Base-by-base conservation (phyloP, 2,113 vertebrate species). In the Callithrix jacchus region DNA sequence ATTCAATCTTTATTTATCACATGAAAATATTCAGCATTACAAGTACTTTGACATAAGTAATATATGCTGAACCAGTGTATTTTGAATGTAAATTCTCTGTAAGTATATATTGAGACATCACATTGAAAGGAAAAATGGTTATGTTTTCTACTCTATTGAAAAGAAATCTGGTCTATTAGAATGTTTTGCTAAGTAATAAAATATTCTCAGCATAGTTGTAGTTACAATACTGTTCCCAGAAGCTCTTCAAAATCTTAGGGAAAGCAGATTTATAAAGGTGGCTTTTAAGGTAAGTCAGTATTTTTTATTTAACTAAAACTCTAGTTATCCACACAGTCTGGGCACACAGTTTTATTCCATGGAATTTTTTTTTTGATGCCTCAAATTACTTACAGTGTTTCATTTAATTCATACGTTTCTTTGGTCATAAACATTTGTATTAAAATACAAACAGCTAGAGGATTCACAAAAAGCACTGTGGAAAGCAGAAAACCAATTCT, bases 391-490 rank as follows among this genome's bases (percentile, higher is more conserved):
- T 88, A 47, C 25, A 30, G 23, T 86, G 61, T n/a, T 11, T 89
- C 49, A 81, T 93, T 79, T 97, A 96, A 96, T 97, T 32, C 77
- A 16, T 73, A 32, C 52, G 49, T 96, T 97, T 45, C 52, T 96
- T 97, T 73, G 84, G 6, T 37, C 61, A 32, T 47, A 97, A 96
- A 91, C 1, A 93, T 14, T 18, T 1, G 90, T n/a, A 87, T 96
- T 96, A 97, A 97, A 77, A 96, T 93, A 90, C 8, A 95, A 37
- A 61, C 20, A 95, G n/a, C 54, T 94, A 95, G 5, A 97, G 8
- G 6, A 74, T 80, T 93, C 68, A 89, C 0, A 85, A 64, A 73
- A 91, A 71, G 3, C 92, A 76, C 42, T 35, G 0, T 93, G 27
- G 56, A 83, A 76, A 87, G 74, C 86, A 86, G 76, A 92, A 81